Conservation (phyloP, 2,113 vertebrate species). For the Todiramphus saurophagus region DNA sequence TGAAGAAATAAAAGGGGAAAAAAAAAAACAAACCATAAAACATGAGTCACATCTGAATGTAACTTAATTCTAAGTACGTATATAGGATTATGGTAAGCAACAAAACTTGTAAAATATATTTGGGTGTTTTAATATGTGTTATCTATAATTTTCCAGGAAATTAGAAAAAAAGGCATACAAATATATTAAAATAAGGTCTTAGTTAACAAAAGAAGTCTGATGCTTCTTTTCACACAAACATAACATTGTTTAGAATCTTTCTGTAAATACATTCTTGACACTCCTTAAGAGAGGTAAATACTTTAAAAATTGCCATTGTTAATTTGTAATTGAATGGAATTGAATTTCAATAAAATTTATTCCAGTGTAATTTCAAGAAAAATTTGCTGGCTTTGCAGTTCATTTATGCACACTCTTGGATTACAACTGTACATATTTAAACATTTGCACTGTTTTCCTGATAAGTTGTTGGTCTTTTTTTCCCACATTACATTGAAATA, state of each 20-base stretch:
- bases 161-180: not conserved
- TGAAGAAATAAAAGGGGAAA: not conserved
- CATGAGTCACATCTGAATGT: not conserved
- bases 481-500: not conserved
- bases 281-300: not conserved
- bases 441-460: not conserved
- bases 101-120: not conserved
- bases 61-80: not conserved
- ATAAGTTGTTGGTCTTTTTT: fast-evolving
- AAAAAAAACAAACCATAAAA: not conserved
- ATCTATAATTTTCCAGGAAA: not conserved
- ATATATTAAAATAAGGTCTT: not conserved
- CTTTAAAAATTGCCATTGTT: not conserved
- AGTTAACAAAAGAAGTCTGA: not conserved
- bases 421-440: not conserved
- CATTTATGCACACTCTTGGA: not conserved
- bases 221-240: not conserved
- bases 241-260: not conserved
- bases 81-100: not conserved
- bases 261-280: not conserved
- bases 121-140: not conserved
- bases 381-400: not conserved
- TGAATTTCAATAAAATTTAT: not conserved
- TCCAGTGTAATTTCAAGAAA: not conserved
- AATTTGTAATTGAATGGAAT: not conserved